Conservation (phyloP, 2,113 vertebrate species). For the Pelecanoides urinatrix region DNA sequence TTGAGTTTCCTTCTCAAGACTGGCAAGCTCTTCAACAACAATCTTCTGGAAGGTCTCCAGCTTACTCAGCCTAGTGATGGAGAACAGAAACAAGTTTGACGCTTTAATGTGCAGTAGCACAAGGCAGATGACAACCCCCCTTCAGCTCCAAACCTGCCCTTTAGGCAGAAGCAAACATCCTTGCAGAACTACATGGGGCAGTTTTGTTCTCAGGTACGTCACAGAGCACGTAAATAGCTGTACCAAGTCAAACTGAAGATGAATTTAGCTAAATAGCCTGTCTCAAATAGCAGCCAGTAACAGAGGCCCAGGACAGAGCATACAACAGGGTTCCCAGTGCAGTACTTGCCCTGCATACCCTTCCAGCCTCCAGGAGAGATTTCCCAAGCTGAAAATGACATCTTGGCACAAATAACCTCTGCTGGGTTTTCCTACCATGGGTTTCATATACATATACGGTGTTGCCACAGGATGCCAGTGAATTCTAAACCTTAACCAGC, state of each 20-base stretch:
- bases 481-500: background rate
- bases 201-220: background rate
- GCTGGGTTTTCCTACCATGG: background rate
- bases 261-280: background rate
- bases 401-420: background rate
- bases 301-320: background rate
- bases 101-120: rapidly evolving
- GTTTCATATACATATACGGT: rapidly evolving
- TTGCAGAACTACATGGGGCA: background rate
- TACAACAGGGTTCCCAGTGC: background rate
- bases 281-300: background rate
- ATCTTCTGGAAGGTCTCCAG: conserved; percentile 76
- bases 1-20: conserved; percentile 73
- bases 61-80: conserved; percentile 70
- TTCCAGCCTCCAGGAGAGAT: background rate
- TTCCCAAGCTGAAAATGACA: background rate
- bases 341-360: background rate
- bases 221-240: background rate
- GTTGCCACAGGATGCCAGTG: background rate
- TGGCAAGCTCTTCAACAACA: conserved; percentile 74
- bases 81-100: background rate
- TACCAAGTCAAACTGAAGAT: background rate
- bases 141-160: background rate
- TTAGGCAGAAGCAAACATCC: background rate
- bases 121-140: background rate